Evolutionary conservation across 2,888 invertebrate species (phyloP), one percentile per base, ranked within the genome.

Genomic region (Thereva nobilitata): DNA sequence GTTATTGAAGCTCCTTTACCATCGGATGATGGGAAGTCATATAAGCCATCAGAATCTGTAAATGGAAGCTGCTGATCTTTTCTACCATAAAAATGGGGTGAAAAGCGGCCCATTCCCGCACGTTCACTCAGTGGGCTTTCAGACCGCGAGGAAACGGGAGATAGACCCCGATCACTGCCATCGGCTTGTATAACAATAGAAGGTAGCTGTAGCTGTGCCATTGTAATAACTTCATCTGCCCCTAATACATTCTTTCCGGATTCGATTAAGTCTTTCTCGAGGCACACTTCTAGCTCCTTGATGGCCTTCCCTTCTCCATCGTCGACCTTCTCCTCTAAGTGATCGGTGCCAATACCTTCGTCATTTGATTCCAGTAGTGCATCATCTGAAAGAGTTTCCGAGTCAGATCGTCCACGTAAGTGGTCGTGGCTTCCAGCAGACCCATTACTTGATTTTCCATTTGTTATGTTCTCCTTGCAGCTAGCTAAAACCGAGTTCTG

Each of bases 11-110:
- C 79, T 71, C 84, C 84, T 73, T 83, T 86, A 71, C 86, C 86
- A 76, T 91, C 91, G 5, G 90, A 89, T 77, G 90, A 90, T 4
- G 90, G 89, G 75, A 89, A 90, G 78, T 92, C 91, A 76, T 91
- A 91, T 34, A 91, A 80, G 3, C 90, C 91, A 77, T 91, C 91
- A 0, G 91, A 91, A 79, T 91, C 91, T 9, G 91, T 90, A 74
- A 89, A 88, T 10, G 89, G 89, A 68, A 89, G 77, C 66, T 82
- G 76, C 74, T 85, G 83, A 74, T 84, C 84, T 74, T 87, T 85
- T 70, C 86, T 84, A 41, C 89, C 87, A 77, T 89, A 89, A 78
- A 89, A 89, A 74, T 88, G 87, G 0, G 89, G 87, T 3, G 90
- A 88, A 79, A 90, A 89, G 66, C 87, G 81, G 37, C 86, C 87